Percentiles rank a stretch among this genome's conserved stretches.
Conservation (phyloP, 1,140 invertebrate species). For the Hydropsyche tenuis region DNA sequence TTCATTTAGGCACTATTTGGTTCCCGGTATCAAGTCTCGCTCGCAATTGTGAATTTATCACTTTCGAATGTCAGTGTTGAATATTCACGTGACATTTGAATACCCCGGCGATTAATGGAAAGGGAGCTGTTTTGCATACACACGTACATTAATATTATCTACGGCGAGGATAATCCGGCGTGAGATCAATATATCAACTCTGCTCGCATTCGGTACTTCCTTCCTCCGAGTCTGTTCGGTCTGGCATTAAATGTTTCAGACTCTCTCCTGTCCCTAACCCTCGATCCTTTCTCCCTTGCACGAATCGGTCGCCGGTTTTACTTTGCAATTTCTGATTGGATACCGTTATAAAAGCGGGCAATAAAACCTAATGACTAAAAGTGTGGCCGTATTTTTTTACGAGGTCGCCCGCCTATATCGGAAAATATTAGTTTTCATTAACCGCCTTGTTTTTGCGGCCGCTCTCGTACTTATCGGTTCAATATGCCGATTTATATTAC, state of each 20-base stretch:
- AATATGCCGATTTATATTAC: slow-evolving; percentile 14
- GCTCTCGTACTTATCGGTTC: slow-evolving; percentile 18
- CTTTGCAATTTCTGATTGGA: slow-evolving; percentile 35
- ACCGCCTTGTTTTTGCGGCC: slow-evolving; percentile 5
- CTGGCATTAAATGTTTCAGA: slow-evolving; percentile 1
- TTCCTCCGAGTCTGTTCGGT: slow-evolving; percentile 1
- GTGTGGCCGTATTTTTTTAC: slow-evolving; percentile 9
- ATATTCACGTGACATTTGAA: too few species aligned
- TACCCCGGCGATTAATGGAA: too few species aligned
- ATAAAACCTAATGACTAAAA: slow-evolving; percentile 33
- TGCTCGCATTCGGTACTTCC: slow-evolving; percentile 10
- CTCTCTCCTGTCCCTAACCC: not conserved
- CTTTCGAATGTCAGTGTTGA: too few species aligned
- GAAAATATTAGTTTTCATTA: slow-evolving; percentile 32
- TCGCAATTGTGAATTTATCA: too few species aligned
- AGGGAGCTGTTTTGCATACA: not conserved
- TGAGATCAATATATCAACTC: slow-evolving; percentile 3
- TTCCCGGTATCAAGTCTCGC: too few species aligned
- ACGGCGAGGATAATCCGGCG: not conserved
- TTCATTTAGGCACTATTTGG: too few species aligned
- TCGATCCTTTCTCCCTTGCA: not conserved
- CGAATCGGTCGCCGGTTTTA: slow-evolving; percentile 8
- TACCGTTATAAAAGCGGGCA: slow-evolving; percentile 24
- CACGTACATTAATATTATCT: slow-evolving; percentile 1
- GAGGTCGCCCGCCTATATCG: not conserved